Evolutionary conservation across 2,888 invertebrate genomes (phyloP).

Genomic region (Lepetodrilus schrolli): DNA sequence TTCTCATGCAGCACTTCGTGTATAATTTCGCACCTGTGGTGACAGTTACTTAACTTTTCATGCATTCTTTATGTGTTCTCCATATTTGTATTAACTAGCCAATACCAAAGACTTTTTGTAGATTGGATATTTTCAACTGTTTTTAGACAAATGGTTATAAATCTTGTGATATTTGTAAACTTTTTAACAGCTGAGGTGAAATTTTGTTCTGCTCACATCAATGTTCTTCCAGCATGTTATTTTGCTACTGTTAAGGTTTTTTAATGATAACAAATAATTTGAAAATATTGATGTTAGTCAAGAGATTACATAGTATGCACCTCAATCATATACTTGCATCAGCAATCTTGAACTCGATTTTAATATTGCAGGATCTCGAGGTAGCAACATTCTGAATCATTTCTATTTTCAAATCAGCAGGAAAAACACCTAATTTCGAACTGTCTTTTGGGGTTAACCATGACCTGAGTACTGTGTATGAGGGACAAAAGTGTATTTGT

Average conservation of each 20-base stretch:
- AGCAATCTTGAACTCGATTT: too few species aligned
- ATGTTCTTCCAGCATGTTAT: background rate
- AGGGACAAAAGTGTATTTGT: too few species aligned
- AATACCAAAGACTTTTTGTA: constrained; percentile 24
- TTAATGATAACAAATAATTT: background rate
- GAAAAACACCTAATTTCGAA: too few species aligned
- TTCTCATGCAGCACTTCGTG: background rate
- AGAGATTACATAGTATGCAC: too few species aligned
- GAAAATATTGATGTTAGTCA: background rate
- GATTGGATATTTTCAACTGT: background rate
- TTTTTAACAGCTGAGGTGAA: background rate
- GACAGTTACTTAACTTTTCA: background rate
- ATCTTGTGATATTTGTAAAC: constrained; percentile 3
- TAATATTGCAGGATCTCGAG: too few species aligned
- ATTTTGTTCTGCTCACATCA: constrained; percentile 7
- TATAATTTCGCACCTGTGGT: background rate
- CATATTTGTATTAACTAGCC: background rate
- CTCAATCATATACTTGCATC: too few species aligned
- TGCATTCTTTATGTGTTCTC: background rate
- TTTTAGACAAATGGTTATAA: background rate
- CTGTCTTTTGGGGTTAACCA: too few species aligned
- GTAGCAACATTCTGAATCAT: too few species aligned
- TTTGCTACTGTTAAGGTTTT: too few species aligned
- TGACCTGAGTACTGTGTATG: too few species aligned
- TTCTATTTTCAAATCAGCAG: too few species aligned